A percentile compares a stretch with the other conserved stretches of the same genome.
Conservation (phyloP, 2,888 invertebrate genomes). For the Caenorhabditis zanzibari region DNA sequence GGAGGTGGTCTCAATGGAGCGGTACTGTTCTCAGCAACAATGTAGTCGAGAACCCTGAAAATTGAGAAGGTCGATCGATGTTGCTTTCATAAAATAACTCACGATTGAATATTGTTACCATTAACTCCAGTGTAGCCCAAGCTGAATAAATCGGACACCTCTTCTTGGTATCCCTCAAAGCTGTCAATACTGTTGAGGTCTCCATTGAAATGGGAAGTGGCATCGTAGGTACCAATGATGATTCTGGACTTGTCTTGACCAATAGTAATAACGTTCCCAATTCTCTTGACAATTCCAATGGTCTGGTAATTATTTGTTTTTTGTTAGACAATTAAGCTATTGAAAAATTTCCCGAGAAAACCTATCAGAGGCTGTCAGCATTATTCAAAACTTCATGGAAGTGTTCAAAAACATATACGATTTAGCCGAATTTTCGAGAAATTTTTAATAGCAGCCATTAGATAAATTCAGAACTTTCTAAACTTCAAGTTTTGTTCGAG, state of each 20-base stretch:
- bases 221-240: slow-evolving; percentile 63
- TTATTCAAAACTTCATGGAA: too few species aligned
- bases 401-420: too few species aligned
- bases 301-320: slow-evolving; percentile 34
- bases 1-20: slow-evolving; percentile 52
- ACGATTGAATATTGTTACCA: slow-evolving; percentile 73
- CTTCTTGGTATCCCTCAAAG: slow-evolving; percentile 34
- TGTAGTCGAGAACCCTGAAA: slow-evolving; percentile 51
- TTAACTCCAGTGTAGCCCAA: slow-evolving; percentile 67
- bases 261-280: slow-evolving; percentile 45
- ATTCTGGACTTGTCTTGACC: slow-evolving; percentile 46
- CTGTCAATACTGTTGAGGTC: slow-evolving; percentile 59
- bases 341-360: too few species aligned
- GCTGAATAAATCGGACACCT: slow-evolving; percentile 44
- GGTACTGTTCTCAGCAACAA: slow-evolving; percentile 42
- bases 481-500: too few species aligned
- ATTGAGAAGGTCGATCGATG: too few species aligned
- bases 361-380: too few species aligned
- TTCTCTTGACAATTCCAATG: slow-evolving; percentile 32
- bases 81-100: neutral
- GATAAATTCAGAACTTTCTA: too few species aligned
- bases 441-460: too few species aligned
- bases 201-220: slow-evolving; percentile 32
- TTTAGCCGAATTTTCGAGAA: too few species aligned
- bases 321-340: too few species aligned